Evolutionary conservation across 2,797 vertebrate species (phyloP).

Genomic region (Lateolabrax maculatus): DNA sequence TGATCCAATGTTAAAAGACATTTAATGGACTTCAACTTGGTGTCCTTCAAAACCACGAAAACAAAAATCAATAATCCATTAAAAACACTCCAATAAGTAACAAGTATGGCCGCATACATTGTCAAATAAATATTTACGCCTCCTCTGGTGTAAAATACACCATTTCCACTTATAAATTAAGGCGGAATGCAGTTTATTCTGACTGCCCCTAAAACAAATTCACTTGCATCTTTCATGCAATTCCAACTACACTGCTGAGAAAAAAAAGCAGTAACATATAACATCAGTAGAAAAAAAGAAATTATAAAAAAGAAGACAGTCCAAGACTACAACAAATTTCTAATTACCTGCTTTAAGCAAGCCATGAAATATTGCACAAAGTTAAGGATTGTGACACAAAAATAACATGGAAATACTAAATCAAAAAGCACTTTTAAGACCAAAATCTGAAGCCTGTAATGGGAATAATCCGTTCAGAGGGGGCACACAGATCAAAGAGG

Average conservation of each 20-base stretch:
- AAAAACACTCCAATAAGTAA: constrained; percentile 90
- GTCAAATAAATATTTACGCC: constrained; percentile 84
- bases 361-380: constrained; percentile 77
- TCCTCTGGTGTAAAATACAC: constrained; percentile 64
- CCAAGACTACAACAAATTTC: constrained; percentile 49
- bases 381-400: constrained; percentile 50
- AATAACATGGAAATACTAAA: constrained; percentile 46
- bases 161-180: constrained; percentile 84
- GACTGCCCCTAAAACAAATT: constrained; percentile 57
- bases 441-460: constrained; percentile 35
- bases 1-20: constrained; percentile 92
- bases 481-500: constrained; percentile 12
- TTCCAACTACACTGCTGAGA: constrained; percentile 54
- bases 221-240: constrained; percentile 58
- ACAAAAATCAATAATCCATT: constrained; percentile 77
- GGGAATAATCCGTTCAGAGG: constrained; percentile 12
- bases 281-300: constrained; percentile 67
- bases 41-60: constrained; percentile 90
- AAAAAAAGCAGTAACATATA: constrained; percentile 59
- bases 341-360: constrained; percentile 61
- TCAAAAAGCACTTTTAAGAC: constrained; percentile 61
- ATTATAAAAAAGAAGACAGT: constrained; percentile 43
- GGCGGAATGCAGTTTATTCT: constrained; percentile 84
- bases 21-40: constrained; percentile 90
- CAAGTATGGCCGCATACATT: constrained; percentile 87